Evolutionary conservation across 2,113 vertebrate species (phyloP).

Genomic region (Tauraco erythrolophus): DNA sequence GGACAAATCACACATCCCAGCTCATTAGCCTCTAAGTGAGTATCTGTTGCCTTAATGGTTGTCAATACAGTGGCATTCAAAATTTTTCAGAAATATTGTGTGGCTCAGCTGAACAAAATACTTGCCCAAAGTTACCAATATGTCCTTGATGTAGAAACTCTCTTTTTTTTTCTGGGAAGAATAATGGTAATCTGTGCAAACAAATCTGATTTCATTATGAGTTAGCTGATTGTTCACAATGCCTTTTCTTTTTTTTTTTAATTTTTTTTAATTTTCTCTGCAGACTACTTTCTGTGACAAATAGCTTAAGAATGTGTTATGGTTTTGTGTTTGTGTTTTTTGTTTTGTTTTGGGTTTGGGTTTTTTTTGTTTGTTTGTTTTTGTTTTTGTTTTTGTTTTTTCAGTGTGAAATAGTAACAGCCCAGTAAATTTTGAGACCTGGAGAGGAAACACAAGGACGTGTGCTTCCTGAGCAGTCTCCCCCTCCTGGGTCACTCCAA

Average conservation of each 20-base stretch:
- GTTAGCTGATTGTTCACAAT: background rate
- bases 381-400: background rate
- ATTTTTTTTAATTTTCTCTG: too few relatives aligned
- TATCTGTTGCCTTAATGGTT: background rate
- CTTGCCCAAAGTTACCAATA: background rate
- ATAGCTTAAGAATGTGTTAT: background rate
- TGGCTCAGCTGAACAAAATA: background rate
- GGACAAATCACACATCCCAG: background rate
- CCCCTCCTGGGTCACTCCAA: background rate
- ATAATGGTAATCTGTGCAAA: background rate
- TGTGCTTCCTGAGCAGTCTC: background rate
- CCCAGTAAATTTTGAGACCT: background rate
- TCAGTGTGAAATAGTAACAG: background rate
- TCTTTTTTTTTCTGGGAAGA: background rate
- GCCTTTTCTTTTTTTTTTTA: rapidly evolving
- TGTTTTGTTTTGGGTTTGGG: too few relatives aligned
- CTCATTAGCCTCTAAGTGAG: background rate
- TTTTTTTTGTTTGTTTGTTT: background rate
- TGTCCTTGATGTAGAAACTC: background rate
- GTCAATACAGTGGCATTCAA: background rate
- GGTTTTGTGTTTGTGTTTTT: background rate
- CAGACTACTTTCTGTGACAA: background rate
- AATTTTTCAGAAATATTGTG: background rate
- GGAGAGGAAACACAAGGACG: rapidly evolving
- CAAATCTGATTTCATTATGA: background rate